Conservation (phyloP, 2,797 vertebrate genomes). For the Chelonia mydas region DNA sequence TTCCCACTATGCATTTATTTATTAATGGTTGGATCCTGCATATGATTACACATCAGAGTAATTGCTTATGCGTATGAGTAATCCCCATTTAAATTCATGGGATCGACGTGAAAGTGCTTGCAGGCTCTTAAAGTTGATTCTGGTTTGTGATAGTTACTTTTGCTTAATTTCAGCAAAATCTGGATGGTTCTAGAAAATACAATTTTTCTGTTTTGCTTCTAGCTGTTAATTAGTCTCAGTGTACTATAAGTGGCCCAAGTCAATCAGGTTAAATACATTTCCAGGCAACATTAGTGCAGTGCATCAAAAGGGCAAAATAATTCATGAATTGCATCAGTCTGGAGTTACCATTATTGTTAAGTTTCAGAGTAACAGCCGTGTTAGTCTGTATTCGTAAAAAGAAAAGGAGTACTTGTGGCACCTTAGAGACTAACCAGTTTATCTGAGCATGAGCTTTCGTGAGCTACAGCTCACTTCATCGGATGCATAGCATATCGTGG, state of each 20-base stretch:
- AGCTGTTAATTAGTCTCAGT: not conserved
- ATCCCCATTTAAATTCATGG: not conserved
- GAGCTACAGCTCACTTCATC: too few relatives aligned
- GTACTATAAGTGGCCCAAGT: not conserved
- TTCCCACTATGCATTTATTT: not conserved
- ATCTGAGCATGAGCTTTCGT: too few relatives aligned
- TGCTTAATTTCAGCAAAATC: not conserved
- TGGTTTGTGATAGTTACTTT: not conserved
- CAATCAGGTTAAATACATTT: rapidly evolving
- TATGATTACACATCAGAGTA: not conserved
- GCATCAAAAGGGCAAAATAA: not conserved
- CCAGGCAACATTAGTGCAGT: not conserved
- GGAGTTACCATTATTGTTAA: not conserved
- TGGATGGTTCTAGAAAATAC: not conserved
- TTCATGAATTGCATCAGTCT: not conserved
- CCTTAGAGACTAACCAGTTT: too few relatives aligned
- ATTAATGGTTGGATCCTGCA: not conserved
- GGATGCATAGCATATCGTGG: too few relatives aligned
- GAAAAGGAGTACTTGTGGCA: too few relatives aligned
- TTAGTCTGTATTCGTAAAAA: too few relatives aligned
- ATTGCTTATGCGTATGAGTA: not conserved
- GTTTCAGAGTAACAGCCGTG: too few relatives aligned
- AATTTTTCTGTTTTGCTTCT: not conserved
- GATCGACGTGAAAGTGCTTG: not conserved
- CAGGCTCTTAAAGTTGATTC: not conserved